phyloP scores from a whole-genome alignment of 2,888 invertebrate genomes.

The Orthonychiurus folsomi region DNA sequence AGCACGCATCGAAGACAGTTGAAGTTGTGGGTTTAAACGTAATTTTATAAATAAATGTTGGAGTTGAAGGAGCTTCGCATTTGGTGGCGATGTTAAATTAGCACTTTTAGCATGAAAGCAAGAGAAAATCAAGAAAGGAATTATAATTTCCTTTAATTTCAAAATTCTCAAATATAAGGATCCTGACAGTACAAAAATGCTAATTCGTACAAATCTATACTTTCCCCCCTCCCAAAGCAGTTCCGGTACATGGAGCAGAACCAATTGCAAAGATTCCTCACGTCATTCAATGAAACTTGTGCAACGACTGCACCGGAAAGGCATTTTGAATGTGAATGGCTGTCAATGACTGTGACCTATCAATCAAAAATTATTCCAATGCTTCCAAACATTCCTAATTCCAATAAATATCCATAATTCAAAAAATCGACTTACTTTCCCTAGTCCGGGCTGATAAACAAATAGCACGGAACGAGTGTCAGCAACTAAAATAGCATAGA shows the following conservation, averaged over 20 bases:
- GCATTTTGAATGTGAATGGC: slow-evolving; percentile 29
- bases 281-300: slow-evolving; percentile 26
- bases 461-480: slow-evolving; percentile 32
- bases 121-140: no score
- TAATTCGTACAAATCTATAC: slow-evolving; percentile 19
- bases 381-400: background rate
- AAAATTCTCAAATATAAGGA: no score
- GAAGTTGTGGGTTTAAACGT: no score
- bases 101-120: no score
- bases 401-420: background rate
- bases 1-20: no score
- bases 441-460: slow-evolving; percentile 32
- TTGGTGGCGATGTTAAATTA: no score
- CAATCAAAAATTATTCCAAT: slow-evolving; percentile 8
- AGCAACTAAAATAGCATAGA: slow-evolving; percentile 32
- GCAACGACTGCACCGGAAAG: slow-evolving; percentile 32
- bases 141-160: no score
- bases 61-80: no score
- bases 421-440: slow-evolving; percentile 20
- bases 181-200: slow-evolving; percentile 21
- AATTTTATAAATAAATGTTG: no score
- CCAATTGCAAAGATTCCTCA: slow-evolving; percentile 33
- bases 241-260: slow-evolving; percentile 16
- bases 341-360: slow-evolving; percentile 33
- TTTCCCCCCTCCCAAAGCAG: slow-evolving; percentile 18